Evolutionary conservation across 2,888 invertebrate species (phyloP).

Genomic region (Melikaiella ostensackeni): DNA sequence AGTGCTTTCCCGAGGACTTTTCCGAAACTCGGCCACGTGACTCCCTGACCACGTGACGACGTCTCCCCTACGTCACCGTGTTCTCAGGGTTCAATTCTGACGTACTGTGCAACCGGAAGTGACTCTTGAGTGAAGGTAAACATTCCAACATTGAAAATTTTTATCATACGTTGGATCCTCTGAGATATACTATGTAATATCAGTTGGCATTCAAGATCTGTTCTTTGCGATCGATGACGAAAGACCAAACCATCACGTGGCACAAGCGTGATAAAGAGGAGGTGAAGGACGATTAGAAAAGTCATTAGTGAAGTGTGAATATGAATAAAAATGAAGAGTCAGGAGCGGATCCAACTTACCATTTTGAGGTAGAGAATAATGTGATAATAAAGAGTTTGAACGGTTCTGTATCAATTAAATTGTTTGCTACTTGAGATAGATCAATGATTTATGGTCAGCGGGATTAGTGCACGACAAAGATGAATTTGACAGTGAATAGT

Average conservation of each 20-base stretch:
- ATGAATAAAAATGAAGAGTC: conserved; percentile 2
- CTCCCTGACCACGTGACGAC: conserved; percentile 55
- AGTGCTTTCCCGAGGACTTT: conserved; percentile 61
- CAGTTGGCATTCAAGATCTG: not conserved
- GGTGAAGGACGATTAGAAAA: conserved; percentile 6
- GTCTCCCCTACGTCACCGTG: conserved; percentile 42
- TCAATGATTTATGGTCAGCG: not conserved
- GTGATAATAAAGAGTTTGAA: not conserved
- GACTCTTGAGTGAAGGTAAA: conserved; percentile 1
- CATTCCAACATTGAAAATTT: not conserved
- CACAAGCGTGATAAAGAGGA: not conserved
- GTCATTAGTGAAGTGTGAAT: conserved; percentile 24
- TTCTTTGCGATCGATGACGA: conserved; percentile 3
- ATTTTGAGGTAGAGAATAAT: not conserved
- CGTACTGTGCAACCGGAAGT: conserved; percentile 39
- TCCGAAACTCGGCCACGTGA: conserved; percentile 58
- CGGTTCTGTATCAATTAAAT: not conserved
- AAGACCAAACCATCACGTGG: not conserved
- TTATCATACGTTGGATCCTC: not conserved
- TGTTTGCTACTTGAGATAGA: not conserved
- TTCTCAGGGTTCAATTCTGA: conserved; percentile 50
- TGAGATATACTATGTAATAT: not conserved
- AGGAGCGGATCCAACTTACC: not conserved
- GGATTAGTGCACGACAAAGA: not conserved
- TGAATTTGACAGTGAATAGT: not conserved